Evolutionary conservation across 1,140 invertebrate genomes (phyloP).

Genomic region (Drosophila asahinai): DNA sequence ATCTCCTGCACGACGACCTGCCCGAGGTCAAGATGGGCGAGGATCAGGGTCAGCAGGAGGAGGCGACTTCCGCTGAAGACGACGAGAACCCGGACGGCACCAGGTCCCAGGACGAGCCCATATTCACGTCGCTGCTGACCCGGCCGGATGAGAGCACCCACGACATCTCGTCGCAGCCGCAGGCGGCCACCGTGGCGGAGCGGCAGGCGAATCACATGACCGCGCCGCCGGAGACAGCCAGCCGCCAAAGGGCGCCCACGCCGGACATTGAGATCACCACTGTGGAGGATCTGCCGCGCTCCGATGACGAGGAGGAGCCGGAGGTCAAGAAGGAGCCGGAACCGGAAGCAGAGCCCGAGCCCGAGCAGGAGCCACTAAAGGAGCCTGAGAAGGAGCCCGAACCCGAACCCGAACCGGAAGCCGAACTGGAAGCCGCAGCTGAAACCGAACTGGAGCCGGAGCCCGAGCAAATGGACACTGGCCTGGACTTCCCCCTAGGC

Average conservation of each 20-base stretch:
- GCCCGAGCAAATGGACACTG: slow-evolving; percentile 82
- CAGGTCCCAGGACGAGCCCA: slow-evolving; percentile 54
- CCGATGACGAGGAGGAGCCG: slow-evolving; percentile 82
- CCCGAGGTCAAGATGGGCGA: slow-evolving; percentile 39
- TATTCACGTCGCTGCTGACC: slow-evolving; percentile 75
- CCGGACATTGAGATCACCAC: slow-evolving; percentile 84
- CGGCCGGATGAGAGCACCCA: slow-evolving; percentile 80
- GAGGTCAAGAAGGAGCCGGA: slow-evolving; percentile 17
- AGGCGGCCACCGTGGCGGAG: slow-evolving; percentile 55
- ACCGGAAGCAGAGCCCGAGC: not conserved
- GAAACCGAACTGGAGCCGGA: slow-evolving; percentile 45
- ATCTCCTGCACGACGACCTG: slow-evolving; percentile 87
- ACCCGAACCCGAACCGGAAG: slow-evolving; percentile 22
- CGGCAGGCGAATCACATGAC: slow-evolving; percentile 47
- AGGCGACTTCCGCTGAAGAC: not conserved
- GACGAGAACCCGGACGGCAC: slow-evolving; percentile 17
- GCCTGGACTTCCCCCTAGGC: slow-evolving; percentile 70
- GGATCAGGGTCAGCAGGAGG: not conserved
- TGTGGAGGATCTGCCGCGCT: slow-evolving; percentile 79
- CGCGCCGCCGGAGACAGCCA: slow-evolving; percentile 47
- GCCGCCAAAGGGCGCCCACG: slow-evolving; percentile 72
- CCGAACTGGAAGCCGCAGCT: not conserved
- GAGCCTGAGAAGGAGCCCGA: not conserved
- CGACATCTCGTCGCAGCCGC: slow-evolving; percentile 78
- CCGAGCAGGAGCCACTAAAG: too few species aligned